Conservation (phyloP, 2,888 invertebrate genomes). For the Chouioia cunea region DNA sequence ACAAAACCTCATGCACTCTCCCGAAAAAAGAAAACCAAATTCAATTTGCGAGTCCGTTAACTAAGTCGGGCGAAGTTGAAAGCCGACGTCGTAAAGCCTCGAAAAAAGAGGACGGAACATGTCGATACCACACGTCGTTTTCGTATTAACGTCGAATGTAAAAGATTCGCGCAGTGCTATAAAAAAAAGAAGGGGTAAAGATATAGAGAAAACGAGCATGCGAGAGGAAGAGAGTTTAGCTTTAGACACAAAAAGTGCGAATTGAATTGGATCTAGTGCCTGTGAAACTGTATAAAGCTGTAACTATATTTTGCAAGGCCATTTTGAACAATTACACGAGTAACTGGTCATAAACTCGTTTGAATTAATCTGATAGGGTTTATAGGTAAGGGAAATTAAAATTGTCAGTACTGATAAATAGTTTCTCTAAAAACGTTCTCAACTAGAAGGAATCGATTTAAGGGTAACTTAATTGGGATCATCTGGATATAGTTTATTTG, state of each 20-base stretch:
- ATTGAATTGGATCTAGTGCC: not conserved
- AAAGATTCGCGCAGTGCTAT: not conserved
- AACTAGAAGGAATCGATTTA: too few relatives aligned
- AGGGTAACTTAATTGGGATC: too few relatives aligned
- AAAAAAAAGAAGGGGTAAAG: not conserved
- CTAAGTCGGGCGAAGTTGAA: not conserved
- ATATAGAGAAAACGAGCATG: not conserved
- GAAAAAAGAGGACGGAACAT: not conserved
- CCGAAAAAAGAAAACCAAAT: not conserved
- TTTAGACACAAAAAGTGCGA: not conserved
- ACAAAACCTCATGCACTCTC: too few relatives aligned
- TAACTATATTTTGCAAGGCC: too few relatives aligned
- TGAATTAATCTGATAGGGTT: too few relatives aligned
- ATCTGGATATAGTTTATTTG: too few relatives aligned
- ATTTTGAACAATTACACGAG: too few relatives aligned
- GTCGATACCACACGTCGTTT: constrained; percentile 22
- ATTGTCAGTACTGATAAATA: too few relatives aligned
- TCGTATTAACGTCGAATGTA: constrained; percentile 9
- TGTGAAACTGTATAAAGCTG: not conserved
- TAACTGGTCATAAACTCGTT: too few relatives aligned
- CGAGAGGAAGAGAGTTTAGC: not conserved
- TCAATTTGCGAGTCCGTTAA: constrained; percentile 13
- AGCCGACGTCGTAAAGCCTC: not conserved
- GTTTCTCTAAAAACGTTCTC: too few relatives aligned
- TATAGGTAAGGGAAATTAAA: too few relatives aligned